Evolutionary conservation across 1,140 invertebrate species (phyloP).

Genomic region (Metaphire vulgaris): DNA sequence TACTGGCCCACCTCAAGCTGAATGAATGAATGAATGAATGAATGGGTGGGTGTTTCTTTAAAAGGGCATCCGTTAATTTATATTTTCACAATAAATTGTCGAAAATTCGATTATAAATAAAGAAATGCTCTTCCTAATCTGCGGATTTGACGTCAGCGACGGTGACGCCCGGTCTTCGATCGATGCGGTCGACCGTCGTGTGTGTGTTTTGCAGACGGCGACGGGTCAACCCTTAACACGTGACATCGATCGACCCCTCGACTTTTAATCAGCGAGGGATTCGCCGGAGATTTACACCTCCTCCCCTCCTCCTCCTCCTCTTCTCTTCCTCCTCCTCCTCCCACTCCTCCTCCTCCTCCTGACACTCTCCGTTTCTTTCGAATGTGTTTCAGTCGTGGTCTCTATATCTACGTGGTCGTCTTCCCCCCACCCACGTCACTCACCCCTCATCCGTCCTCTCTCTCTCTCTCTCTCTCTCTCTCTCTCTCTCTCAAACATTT

Average conservation of each 20-base stretch:
- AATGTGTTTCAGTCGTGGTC: no score
- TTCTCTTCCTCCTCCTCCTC: background rate
- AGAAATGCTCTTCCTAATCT: no score
- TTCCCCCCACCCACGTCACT: background rate
- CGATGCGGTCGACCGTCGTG: background rate
- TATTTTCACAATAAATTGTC: no score
- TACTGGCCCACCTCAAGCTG: no score
- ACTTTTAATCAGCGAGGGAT: background rate
- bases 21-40: conserved; percentile 3
- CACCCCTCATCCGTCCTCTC: background rate
- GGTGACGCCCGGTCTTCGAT: no score
- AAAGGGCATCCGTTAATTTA: no score
- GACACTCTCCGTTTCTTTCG: no score
- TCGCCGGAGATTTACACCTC: background rate
- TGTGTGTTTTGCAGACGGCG: no score
- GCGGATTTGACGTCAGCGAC: no score
- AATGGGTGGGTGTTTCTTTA: no score
- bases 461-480: background rate
- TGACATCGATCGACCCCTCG: background rate
- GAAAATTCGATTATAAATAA: no score
- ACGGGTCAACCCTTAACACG: background rate
- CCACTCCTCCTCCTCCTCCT: no score
- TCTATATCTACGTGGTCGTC: background rate
- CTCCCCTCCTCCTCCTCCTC: background rate
- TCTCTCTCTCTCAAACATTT: background rate